These are phyloP conservation scores for Odontomachus brunneus DNA, from an alignment of 1,140 invertebrate species.

Conservation along the genomic window DNA sequence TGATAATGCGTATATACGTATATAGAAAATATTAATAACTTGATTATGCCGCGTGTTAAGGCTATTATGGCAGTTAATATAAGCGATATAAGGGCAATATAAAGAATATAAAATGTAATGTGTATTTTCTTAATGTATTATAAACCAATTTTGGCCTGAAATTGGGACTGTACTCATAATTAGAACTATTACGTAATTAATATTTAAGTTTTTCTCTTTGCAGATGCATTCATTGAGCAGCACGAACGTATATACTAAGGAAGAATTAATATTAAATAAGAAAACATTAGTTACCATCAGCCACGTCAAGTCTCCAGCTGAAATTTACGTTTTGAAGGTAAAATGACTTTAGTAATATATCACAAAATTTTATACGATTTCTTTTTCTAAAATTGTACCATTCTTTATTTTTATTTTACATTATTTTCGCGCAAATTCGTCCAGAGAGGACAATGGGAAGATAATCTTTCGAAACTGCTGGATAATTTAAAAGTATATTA, in stretches of 20 bases:
- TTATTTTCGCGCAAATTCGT: background rate
- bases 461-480: background rate
- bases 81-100: too few relatives aligned
- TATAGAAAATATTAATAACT: too few relatives aligned
- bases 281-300: background rate
- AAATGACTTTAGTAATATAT: background rate
- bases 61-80: too few relatives aligned
- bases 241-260: background rate
- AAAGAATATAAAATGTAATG: too few relatives aligned
- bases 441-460: background rate
- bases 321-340: slow-evolving; percentile 41
- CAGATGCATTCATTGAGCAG: background rate
- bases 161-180: too few relatives aligned
- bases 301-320: background rate
- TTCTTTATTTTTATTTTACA: slow-evolving; percentile 7
- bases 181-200: too few relatives aligned
- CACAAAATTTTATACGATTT: background rate
- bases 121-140: too few relatives aligned
- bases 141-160: too few relatives aligned
- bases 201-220: background rate
- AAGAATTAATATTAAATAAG: slow-evolving; percentile 18
- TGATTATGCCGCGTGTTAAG: too few relatives aligned
- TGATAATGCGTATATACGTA: too few relatives aligned
- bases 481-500: background rate
- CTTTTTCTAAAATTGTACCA: background rate